These are phyloP conservation scores for Acronicta alni DNA, from an alignment of 2,888 invertebrate species.

Conservation along the genomic window DNA sequence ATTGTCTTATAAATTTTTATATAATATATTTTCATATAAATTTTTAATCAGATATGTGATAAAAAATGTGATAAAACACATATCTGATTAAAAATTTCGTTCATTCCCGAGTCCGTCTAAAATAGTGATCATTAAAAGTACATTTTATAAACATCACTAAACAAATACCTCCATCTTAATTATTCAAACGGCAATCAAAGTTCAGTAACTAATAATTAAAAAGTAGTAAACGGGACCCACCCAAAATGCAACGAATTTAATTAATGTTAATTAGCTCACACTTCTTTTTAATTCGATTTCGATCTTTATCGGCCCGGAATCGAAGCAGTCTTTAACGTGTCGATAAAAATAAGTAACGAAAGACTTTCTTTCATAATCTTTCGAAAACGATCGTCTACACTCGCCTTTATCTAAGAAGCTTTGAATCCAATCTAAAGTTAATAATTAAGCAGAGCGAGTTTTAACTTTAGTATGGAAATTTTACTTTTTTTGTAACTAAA, in stretches of 20 bases:
- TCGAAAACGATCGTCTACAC: conserved; percentile 24
- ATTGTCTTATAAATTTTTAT: too few relatives aligned
- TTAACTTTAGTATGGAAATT: conserved; percentile 11
- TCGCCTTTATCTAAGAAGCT: conserved; percentile 21
- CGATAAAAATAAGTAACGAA: conserved; percentile 21
- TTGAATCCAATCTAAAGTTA: conserved; percentile 1
- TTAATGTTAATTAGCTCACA: conserved; percentile 41
- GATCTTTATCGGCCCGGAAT: conserved; percentile 26
- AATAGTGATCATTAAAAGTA: not conserved
- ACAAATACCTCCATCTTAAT: conserved; percentile 3
- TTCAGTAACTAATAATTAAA: conserved; percentile 14
- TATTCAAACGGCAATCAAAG: conserved; percentile 17
- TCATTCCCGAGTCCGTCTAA: too few relatives aligned
- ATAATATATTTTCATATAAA: too few relatives aligned
- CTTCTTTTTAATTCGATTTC: conserved; percentile 18
- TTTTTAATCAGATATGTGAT: too few relatives aligned
- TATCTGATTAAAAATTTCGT: too few relatives aligned
- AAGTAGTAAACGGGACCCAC: conserved; percentile 14
- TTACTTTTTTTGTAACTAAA: conserved; percentile 25
- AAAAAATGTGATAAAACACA: too few relatives aligned
- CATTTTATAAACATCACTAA: not conserved
- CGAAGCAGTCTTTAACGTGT: conserved; percentile 29
- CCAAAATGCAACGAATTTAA: conserved; percentile 29
- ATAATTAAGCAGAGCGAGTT: conserved; percentile 27
- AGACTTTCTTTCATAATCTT: conserved; percentile 25